These are phyloP conservation scores for Geopemphigus sp. DNA, from an alignment of 1,140 invertebrate species.

Conservation along the genomic window DNA sequence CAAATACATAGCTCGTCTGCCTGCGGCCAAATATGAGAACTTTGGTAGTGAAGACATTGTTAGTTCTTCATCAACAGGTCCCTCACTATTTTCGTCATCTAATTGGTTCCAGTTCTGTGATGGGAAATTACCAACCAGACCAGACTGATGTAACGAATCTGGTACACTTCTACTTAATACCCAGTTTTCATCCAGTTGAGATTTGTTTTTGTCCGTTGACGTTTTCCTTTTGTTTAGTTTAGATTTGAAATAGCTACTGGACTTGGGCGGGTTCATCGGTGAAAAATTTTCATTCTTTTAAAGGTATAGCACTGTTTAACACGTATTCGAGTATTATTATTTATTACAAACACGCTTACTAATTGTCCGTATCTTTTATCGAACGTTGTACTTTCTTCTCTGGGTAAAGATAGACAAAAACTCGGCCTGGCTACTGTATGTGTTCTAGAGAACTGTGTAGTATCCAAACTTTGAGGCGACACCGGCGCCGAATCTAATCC, in stretches of 20 bases:
- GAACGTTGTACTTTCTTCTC: conserved; percentile 59
- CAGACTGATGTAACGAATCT: conserved; percentile 63
- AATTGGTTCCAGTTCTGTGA: conserved; percentile 47
- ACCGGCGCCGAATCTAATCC: conserved; percentile 58
- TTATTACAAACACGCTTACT: conserved; percentile 1
- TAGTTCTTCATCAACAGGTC: conserved; percentile 15
- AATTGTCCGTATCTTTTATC: conserved; percentile 41
- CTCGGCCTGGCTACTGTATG: conserved; percentile 55
- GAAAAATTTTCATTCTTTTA: conserved; percentile 35
- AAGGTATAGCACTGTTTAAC: neutral
- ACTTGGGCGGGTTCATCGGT: conserved; percentile 51
- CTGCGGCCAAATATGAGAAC: conserved; percentile 59
- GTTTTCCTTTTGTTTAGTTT: conserved; percentile 51
- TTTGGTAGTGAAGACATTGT: conserved; percentile 55
- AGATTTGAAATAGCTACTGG: conserved; percentile 65
- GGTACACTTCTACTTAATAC: conserved; percentile 74
- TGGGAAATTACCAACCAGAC: conserved; percentile 40
- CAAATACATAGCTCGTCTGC: conserved; percentile 76
- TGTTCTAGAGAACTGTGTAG: conserved; percentile 61
- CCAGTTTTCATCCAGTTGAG: conserved; percentile 66
- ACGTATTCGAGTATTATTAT: neutral
- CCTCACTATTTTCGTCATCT: conserved; percentile 52
- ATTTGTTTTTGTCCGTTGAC: conserved; percentile 29
- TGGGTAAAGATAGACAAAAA: conserved; percentile 70
- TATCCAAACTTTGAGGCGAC: conserved; percentile 53